phyloP scores from a whole-genome alignment of 2,797 vertebrate genomes.

The Bovichtus diacanthus region DNA sequence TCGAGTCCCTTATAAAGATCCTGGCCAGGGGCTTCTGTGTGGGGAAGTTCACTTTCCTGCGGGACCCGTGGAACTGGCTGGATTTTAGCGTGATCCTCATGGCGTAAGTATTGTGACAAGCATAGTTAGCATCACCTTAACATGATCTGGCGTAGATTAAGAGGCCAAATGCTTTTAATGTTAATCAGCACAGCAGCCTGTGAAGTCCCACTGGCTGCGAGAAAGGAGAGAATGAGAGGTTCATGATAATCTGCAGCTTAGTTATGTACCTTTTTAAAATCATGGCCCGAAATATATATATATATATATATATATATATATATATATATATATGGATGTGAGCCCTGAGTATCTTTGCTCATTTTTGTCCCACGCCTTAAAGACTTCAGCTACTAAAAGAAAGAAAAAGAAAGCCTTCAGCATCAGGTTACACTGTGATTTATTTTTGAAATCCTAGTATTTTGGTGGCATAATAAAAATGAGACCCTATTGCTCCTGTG shows the following conservation, averaged over 20 bases:
- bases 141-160: constrained; percentile 55
- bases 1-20: constrained; percentile 98
- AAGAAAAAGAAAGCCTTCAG: constrained; percentile 41
- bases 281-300: constrained; percentile 17
- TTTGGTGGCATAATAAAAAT: constrained; percentile 7
- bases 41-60: constrained; percentile 96
- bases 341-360: constrained; percentile 32
- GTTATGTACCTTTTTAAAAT: constrained; percentile 31
- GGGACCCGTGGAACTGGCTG: constrained; percentile 99
- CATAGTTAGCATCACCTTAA: constrained; percentile 47
- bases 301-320: too few species aligned
- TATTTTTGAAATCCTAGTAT: not conserved
- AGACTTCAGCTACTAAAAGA: constrained; percentile 19
- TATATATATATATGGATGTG: too few species aligned
- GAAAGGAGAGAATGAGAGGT: not conserved
- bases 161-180: constrained; percentile 47
- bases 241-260: constrained; percentile 27
- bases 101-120: constrained; percentile 92
- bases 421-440: constrained; percentile 15
- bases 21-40: constrained; percentile 97
- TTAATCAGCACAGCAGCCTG: constrained; percentile 47
- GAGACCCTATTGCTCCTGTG: constrained; percentile 1
- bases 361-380: constrained; percentile 43
- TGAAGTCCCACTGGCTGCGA: constrained; percentile 40
- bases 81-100: constrained; percentile 99